These are phyloP conservation scores for Lasioglossum calceatum DNA, from an alignment of 2,888 invertebrate species.

Conservation along the genomic window DNA sequence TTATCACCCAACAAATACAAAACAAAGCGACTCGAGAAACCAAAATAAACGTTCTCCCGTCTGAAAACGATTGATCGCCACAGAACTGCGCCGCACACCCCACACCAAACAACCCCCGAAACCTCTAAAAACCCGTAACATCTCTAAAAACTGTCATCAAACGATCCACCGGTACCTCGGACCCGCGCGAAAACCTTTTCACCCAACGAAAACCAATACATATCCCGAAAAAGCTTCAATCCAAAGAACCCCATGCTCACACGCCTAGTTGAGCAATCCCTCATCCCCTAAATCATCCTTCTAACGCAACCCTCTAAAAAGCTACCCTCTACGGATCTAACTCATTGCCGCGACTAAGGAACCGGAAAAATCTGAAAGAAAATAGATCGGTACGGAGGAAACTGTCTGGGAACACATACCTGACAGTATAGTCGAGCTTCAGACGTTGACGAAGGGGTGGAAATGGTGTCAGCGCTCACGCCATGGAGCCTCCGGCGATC, in stretches of 20 bases:
- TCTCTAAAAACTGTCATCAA: neutral
- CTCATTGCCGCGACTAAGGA: neutral
- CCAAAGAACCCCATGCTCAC: neutral
- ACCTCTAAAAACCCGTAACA: neutral
- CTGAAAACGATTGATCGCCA: neutral
- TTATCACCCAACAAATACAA: neutral
- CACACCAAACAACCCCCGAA: neutral
- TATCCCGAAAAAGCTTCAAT: neutral
- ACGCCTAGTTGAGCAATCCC: neutral
- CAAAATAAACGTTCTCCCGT: neutral
- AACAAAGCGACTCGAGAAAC: neutral
- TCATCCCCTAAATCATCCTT: neutral
- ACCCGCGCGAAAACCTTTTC: neutral
- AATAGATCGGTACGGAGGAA: neutral
- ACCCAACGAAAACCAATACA: neutral
- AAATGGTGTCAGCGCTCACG: conserved; percentile 44
- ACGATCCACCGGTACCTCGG: neutral
- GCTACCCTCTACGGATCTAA: neutral
- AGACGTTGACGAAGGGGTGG: conserved; percentile 39
- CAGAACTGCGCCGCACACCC: neutral
- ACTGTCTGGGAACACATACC: conserved; percentile 29
- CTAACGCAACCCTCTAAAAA: neutral
- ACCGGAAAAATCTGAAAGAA: neutral
- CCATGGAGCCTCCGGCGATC: conserved; percentile 54
- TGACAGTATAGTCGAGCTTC: conserved; percentile 46